A percentile compares a stretch with the other conserved stretches of the same genome.
Evolutionary conservation across 2,113 vertebrate species (phyloP).

Genomic region (Dissostichus mawsoni): DNA sequence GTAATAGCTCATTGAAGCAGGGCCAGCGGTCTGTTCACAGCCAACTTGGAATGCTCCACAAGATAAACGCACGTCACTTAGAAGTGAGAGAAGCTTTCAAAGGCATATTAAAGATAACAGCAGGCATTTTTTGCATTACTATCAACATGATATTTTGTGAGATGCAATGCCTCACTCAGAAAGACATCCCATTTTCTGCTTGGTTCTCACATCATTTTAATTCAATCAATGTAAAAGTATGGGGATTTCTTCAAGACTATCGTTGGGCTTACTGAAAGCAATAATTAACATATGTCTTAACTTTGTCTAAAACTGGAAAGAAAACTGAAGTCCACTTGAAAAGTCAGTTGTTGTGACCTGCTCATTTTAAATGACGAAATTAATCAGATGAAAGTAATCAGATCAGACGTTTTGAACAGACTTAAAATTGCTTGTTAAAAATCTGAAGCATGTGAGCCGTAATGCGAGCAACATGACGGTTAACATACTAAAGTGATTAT

Average conservation of each 20-base stretch:
- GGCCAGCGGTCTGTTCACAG: conserved; percentile 57
- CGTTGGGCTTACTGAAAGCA: not conserved
- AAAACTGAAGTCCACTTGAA: not conserved
- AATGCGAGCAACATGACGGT: no score
- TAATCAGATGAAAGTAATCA: not conserved
- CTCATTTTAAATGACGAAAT: not conserved
- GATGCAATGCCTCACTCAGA: not conserved
- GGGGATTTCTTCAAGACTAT: conserved; percentile 10
- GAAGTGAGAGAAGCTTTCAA: conserved; percentile 57
- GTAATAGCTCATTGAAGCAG: conserved; percentile 68
- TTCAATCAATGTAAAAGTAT: conserved; percentile 1
- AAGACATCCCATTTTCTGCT: conserved; percentile 7
- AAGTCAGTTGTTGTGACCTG: not conserved
- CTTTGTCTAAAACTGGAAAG: not conserved
- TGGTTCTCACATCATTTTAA: not conserved
- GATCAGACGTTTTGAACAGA: not conserved
- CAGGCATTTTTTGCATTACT: conserved; percentile 43
- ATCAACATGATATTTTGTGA: conserved; percentile 38
- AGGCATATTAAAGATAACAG: conserved; percentile 49
- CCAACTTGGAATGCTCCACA: conserved; percentile 63
- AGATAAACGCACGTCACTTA: conserved; percentile 50
- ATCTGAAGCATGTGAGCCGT: not conserved
- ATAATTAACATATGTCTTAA: not conserved
- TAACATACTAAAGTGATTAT: conserved; percentile 3
- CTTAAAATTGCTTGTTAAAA: not conserved